A percentile compares a stretch with the other conserved stretches of the same genome.
Evolutionary conservation across 2,888 invertebrate genomes (phyloP).

Genomic region (Terebella lapidaria): DNA sequence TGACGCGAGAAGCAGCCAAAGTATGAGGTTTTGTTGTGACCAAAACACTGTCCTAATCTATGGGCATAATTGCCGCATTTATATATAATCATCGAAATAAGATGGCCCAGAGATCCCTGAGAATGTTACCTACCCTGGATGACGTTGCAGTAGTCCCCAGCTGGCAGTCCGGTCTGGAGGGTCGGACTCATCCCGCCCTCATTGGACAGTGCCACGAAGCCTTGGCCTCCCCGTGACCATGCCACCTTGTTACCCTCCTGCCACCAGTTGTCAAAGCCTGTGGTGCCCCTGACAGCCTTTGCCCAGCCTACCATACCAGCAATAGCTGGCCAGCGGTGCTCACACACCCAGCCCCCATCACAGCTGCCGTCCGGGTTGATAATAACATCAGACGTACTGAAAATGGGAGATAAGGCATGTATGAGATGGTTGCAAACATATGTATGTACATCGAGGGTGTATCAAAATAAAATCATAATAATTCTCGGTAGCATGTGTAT

Average conservation of each 20-base stretch:
- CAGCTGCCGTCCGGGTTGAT: conserved; percentile 28
- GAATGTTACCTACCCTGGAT: conserved; percentile 61
- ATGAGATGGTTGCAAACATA: not conserved
- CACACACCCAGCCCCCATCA: conserved; percentile 29
- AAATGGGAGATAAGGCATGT: too few relatives aligned
- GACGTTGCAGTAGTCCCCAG: conserved; percentile 79
- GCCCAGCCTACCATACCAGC: conserved; percentile 69
- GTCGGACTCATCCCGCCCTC: conserved; percentile 52
- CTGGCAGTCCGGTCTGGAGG: conserved; percentile 59
- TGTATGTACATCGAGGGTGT: too few relatives aligned
- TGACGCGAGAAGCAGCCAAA: too few relatives aligned
- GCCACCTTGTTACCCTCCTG: conserved; percentile 76
- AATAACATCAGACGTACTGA: conserved; percentile 16
- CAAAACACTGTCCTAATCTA: too few relatives aligned
- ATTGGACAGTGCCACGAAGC: conserved; percentile 68
- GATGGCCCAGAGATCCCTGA: too few relatives aligned
- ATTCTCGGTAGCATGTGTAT: too few relatives aligned
- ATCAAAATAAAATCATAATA: too few relatives aligned
- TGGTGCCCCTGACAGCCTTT: conserved; percentile 59
- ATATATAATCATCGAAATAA: too few relatives aligned
- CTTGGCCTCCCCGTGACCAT: conserved; percentile 70
- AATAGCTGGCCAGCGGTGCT: conserved; percentile 20
- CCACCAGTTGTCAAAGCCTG: conserved; percentile 67
- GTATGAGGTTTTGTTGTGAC: too few relatives aligned
- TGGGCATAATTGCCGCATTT: too few relatives aligned